Percentiles rank a stretch among this genome's conserved stretches.
Evolutionary conservation across 2,888 invertebrate genomes (phyloP).

Genomic region (Chirona hameri): DNA sequence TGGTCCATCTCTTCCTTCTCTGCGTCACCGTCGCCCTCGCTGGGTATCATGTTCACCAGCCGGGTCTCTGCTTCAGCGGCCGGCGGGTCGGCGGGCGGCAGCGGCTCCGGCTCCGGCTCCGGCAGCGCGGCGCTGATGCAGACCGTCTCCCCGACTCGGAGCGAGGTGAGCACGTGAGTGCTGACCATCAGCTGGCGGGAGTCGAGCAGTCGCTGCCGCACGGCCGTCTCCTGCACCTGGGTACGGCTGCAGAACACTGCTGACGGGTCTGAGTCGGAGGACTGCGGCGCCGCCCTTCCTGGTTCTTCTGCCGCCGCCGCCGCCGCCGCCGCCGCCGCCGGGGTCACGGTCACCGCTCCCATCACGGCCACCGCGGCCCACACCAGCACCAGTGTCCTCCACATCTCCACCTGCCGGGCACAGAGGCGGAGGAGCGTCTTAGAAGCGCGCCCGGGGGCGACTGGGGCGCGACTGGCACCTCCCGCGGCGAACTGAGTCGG

Average conservation of each 20-base stretch:
- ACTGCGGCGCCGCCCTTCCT: no score
- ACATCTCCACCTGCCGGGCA: neutral
- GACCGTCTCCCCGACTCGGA: constrained; percentile 22
- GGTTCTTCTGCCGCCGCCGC: neutral
- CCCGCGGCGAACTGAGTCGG: neutral
- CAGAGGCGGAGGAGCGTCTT: neutral
- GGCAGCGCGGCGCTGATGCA: constrained; percentile 23
- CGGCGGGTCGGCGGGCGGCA: neutral
- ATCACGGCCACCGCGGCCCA: neutral
- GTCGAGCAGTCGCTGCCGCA: constrained; percentile 1
- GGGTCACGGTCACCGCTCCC: neutral
- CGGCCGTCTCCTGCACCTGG: constrained; percentile 23
- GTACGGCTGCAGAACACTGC: constrained; percentile 25
- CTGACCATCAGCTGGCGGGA: neutral
- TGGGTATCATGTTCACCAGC: neutral
- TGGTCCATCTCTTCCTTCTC: neutral
- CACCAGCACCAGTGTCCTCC: neutral
- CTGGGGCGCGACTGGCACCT: neutral
- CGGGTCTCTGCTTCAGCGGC: neutral
- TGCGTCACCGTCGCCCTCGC: neutral
- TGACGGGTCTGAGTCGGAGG: no score
- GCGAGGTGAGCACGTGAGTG: constrained; percentile 22
- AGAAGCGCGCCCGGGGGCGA: neutral
- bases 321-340: neutral
- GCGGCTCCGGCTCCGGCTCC: neutral